Base-by-base conservation (phyloP, 2,888 invertebrate species). In the Harpalus rufipes region DNA sequence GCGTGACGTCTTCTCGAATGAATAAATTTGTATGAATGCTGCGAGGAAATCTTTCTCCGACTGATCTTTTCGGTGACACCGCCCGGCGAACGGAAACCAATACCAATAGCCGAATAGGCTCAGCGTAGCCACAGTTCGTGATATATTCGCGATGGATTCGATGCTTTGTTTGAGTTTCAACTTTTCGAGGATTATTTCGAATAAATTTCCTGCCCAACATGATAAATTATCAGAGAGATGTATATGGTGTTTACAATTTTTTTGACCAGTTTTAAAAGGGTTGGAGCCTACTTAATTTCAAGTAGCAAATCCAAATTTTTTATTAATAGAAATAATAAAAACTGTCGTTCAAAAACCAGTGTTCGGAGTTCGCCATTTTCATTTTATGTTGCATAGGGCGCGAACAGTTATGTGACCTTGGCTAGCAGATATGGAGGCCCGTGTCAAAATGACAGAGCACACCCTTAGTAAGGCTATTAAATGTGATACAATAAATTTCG, bases 21-120 rank as follows among this genome's bases (percentile, higher is more conserved):
- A 78, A 78, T 78, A 78, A 78, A 78, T 78, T 78, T 78, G 78
- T 78, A 56, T 76, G 76, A 76, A 56, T 58, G 56, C 56, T 10
- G 18, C 8, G 58, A 78, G 74, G 74, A 74, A 44, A 74, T 74
- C 74, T 41, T 78, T 76, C 63, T 7, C 32, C 25, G 32, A 39
- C 68, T 78, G 78, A 78, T 78, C 78, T 78, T 78, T 78, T 56
- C n/a, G 25, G 78, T 78, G 68, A 68, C 68, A 68, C 32, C n/a
- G 39, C 10, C 32, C n/a, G 32, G 25, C 12, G 63, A 63, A 25
- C 63, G 63, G 63, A 39, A 68, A 39, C 68, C 68, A 68, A 68
- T 68, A 39, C 68, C 68, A 68, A 68, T 68, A 68, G 39, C 32
- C 14, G 44, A 10, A 51, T 21, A 21, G 32, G 18, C 21, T 63